Evolutionary conservation across 1,140 invertebrate genomes (phyloP).

Genomic region (Sinella curviseta): DNA sequence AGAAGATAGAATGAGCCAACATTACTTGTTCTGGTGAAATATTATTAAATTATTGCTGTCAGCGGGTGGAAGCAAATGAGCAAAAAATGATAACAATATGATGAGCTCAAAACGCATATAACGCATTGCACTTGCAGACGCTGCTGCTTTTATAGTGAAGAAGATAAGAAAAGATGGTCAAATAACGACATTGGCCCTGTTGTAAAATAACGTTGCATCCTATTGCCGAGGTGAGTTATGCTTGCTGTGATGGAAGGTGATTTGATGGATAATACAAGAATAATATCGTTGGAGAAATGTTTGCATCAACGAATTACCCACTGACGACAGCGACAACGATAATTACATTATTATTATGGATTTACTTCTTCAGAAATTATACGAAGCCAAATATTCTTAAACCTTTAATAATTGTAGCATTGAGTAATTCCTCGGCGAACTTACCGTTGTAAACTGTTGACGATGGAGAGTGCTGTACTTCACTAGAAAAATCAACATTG

Average conservation of each 20-base stretch:
- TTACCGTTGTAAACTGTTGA: no score
- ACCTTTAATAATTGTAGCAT: no score
- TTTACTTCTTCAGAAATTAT: no score
- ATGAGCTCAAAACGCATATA: background rate
- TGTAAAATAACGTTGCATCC: background rate
- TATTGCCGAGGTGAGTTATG: background rate
- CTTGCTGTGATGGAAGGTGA: background rate
- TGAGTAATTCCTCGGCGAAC: no score
- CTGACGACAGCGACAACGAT: no score
- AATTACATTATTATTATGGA: no score
- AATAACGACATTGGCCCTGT: background rate
- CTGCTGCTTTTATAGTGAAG: no score
- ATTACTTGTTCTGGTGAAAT: constrained; percentile 14
- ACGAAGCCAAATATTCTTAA: no score
- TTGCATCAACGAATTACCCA: no score
- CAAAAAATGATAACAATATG: constrained; percentile 18
- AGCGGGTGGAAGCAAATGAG: constrained; percentile 25
- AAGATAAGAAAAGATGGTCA: no score
- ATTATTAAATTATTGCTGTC: constrained; percentile 25
- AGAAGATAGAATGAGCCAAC: constrained; percentile 3
- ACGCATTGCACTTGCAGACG: background rate
- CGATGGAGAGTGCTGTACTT: no score
- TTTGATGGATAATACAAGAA: constrained; percentile 1
- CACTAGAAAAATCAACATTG: no score
- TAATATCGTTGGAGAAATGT: background rate